Conservation (phyloP, 2,797 vertebrate genomes). For the Xenentodon cancila region DNA sequence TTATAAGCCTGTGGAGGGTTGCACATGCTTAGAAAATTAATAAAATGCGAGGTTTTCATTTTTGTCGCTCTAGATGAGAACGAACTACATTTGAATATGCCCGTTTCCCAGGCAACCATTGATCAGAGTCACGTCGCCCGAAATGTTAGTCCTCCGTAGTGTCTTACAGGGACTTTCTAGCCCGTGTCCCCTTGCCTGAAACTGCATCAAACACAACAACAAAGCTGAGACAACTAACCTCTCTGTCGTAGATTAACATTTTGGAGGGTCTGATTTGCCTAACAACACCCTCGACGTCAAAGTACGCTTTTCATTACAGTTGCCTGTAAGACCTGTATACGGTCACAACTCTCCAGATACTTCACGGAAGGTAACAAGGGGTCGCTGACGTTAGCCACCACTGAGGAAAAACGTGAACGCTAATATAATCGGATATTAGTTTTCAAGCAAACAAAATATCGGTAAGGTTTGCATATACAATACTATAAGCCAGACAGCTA, state of each 20-base stretch:
- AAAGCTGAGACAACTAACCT: not conserved
- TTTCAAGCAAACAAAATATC: conserved; percentile 3
- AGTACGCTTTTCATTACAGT: not conserved
- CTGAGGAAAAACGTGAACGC: conserved; percentile 6
- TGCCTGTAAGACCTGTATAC: not conserved
- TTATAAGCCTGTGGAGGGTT: not conserved
- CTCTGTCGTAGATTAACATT: not conserved
- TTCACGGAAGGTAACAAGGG: not conserved
- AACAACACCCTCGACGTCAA: not conserved
- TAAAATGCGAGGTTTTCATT: not conserved
- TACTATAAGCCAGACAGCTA: not conserved
- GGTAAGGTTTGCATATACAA: conserved; percentile 27
- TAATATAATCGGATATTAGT: conserved; percentile 7
- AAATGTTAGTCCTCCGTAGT: rapidly evolving
- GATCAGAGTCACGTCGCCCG: rapidly evolving
- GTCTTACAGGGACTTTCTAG: conserved; percentile 4
- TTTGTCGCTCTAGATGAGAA: not conserved
- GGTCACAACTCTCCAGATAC: rapidly evolving
- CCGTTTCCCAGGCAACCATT: conserved; percentile 36
- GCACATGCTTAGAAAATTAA: not conserved
- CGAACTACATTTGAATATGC: not conserved
- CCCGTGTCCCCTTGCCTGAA: not conserved
- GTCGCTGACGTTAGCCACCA: conserved; percentile 9
- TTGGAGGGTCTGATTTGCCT: too few species aligned
- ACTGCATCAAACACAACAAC: not conserved